Evolutionary conservation across 2,888 invertebrate species (phyloP), one percentile per base, ranked within the genome.

Genomic region (Lycaena phlaeas): DNA sequence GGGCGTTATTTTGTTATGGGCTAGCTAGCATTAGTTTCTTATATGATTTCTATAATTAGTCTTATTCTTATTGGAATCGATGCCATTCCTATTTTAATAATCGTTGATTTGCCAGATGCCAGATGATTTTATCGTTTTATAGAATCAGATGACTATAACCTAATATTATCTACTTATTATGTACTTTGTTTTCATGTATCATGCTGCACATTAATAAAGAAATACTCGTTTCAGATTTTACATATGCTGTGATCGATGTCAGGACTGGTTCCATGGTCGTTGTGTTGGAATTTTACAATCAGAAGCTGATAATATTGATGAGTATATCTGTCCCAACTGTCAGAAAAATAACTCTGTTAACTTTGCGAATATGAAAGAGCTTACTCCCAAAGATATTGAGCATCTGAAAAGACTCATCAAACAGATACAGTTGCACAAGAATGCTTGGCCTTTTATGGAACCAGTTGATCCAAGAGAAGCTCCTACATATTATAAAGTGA

Each of bases 231-330:
- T 27, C 68, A 96, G 96, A 75, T 98, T 98, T 87, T 99, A 98
- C 76, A 97, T 99, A 62, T 98, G 97, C 68, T 99, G 99, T 73
- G 99, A 99, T 84, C 91, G 93, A 49, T 99, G 99, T 75, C 96
- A 98, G 74, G 98, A 97, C 76, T 99, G 99, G 99, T 98, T 97
- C 85, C 98, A 98, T 73, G 98, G 98, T 4, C 89, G 95, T 43
- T 98, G 98, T 76, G 98, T 98, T 30, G 98, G 98, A 27, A 95
- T 97, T 60, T 78, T 96, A 37, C 96, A 95, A 63, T 94, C 94
- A 2, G 96, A 96, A 68, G 97, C 96, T 14, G 95, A 97, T 64
- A 93, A 93, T 56, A 95, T 98, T 54, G 97, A 97, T 61, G 96
- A 96, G 59, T 99, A 98, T 64, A 90, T 96, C 52, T 98, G 98